phyloP scores from a whole-genome alignment of 1,140 invertebrate genomes.

The Coenobita brevimanus region DNA sequence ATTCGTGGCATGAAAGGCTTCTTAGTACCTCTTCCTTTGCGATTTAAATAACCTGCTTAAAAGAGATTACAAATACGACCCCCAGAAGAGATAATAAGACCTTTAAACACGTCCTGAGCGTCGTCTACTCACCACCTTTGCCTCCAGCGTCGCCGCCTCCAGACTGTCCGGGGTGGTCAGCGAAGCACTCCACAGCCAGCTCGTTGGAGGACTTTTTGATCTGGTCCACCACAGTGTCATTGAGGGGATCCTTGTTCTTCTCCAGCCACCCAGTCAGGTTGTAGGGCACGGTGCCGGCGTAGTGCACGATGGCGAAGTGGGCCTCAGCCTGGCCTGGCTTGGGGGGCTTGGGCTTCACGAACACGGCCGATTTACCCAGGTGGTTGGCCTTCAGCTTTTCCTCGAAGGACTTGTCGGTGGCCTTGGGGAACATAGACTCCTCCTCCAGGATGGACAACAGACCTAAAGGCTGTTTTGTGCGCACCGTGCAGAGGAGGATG shows the following conservation, averaged over 20 bases:
- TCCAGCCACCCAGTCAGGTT: no score
- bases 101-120: no score
- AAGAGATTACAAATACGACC: no score
- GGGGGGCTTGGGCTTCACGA: constrained; percentile 75
- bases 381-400: constrained; percentile 71
- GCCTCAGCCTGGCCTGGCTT: constrained; percentile 72
- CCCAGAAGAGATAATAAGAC: no score
- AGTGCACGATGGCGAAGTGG: constrained; percentile 60
- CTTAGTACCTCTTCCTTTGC: no score
- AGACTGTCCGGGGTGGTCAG: constrained; percentile 73
- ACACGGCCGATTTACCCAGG: constrained; percentile 75
- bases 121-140: constrained; percentile 68
- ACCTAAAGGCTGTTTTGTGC: constrained; percentile 76
- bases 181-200: constrained; percentile 72
- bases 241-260: no score
- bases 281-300: constrained; percentile 52
- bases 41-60: no score
- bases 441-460: constrained; percentile 52
- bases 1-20: no score
- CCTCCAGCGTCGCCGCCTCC: constrained; percentile 56
- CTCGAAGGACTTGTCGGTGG: constrained; percentile 53
- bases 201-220: constrained; percentile 71
- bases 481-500: no score
- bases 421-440: constrained; percentile 60
- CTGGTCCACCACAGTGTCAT: constrained; percentile 49